Evolutionary conservation across 2,113 vertebrate species (phyloP).

Genomic region (Corythornis vintsioides): DNA sequence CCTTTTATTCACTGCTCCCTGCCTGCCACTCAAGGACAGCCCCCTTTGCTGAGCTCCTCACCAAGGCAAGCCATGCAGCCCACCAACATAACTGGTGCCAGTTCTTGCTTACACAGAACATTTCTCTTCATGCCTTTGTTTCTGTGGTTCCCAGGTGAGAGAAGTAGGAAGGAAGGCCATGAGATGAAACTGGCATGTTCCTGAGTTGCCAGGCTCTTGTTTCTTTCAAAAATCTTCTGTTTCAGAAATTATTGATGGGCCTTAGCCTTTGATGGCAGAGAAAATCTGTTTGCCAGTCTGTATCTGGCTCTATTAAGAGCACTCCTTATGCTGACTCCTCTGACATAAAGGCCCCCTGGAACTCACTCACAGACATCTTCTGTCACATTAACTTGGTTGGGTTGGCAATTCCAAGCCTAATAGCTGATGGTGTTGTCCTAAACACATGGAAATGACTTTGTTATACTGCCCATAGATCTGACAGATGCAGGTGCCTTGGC

Average conservation of each 20-base stretch:
- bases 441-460: background rate
- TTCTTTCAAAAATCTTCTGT: background rate
- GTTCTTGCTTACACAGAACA: background rate
- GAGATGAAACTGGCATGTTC: background rate
- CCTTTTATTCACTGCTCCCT: background rate
- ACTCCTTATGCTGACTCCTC: background rate
- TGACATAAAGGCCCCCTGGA: background rate
- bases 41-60: background rate
- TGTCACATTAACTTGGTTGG: background rate
- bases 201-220: background rate
- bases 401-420: background rate
- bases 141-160: background rate
- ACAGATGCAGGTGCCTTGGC: background rate
- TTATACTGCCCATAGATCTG: background rate
- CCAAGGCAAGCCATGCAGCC: background rate
- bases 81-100: background rate
- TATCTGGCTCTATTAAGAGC: background rate
- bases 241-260: background rate
- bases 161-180: background rate
- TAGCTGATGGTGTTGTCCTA: background rate
- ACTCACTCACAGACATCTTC: background rate
- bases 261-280: background rate
- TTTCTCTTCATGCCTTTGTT: background rate
- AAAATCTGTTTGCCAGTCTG: background rate
- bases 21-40: background rate